Evolutionary conservation across 1,140 invertebrate genomes (phyloP).

Genomic region (Drosophila quadrilineata): DNA sequence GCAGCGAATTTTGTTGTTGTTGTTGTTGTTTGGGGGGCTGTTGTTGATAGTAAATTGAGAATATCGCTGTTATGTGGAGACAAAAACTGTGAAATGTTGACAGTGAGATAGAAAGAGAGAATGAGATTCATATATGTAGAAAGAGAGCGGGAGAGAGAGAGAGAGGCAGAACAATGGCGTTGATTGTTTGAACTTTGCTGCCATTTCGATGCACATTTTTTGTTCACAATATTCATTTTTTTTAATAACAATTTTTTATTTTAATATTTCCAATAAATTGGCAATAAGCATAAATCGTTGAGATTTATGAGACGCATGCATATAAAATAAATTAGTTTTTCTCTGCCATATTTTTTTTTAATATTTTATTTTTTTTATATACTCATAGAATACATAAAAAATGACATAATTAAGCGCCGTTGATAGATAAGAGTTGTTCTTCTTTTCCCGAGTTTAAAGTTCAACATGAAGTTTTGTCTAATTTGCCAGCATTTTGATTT

Average conservation of each 20-base stretch:
- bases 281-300: conserved; percentile 67
- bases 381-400: conserved; percentile 15
- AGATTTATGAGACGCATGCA: conserved; percentile 49
- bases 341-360: too few species aligned
- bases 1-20: conserved; percentile 6
- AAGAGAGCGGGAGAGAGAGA: too few species aligned
- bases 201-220: conserved; percentile 47
- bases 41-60: conserved; percentile 70
- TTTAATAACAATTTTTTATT: background rate
- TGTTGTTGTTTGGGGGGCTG: conserved; percentile 17
- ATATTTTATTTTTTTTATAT: conserved; percentile 10
- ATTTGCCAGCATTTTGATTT: conserved; percentile 43
- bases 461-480: background rate
- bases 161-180: conserved; percentile 63
- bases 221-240: background rate
- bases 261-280: conserved; percentile 55
- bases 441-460: conserved; percentile 20
- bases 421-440: conserved; percentile 23
- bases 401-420: conserved; percentile 57
- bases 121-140: conserved; percentile 43
- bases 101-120: too few species aligned
- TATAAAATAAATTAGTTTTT: conserved; percentile 59
- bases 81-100: conserved; percentile 44
- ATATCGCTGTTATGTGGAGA: conserved; percentile 52
- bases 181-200: conserved; percentile 75